phyloP scores from a whole-genome alignment of 2,113 vertebrate species.

The Kryptolebias marmoratus region DNA sequence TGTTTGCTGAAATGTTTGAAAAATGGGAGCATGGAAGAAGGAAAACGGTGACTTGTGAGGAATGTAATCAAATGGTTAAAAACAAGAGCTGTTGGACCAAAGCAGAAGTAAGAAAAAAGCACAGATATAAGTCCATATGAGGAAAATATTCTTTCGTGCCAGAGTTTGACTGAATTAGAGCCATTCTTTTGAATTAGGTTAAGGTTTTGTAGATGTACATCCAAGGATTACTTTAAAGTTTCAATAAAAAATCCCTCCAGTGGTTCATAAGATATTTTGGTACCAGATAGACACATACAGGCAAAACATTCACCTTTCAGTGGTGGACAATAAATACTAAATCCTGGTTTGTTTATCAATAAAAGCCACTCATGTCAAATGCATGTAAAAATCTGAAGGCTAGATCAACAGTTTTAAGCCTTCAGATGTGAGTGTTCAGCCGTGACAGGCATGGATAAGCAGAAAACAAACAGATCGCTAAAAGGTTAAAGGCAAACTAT shows the following conservation, averaged over 20 bases:
- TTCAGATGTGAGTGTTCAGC: slow-evolving; percentile 29
- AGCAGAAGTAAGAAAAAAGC: background rate
- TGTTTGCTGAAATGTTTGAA: background rate
- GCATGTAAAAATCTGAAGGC: slow-evolving; percentile 11
- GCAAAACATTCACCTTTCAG: too few relatives aligned
- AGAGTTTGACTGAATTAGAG: too few relatives aligned
- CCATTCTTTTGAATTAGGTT: too few relatives aligned
- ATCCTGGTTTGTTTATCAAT: background rate
- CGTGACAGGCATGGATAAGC: slow-evolving; percentile 72
- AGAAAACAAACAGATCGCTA: slow-evolving; percentile 68
- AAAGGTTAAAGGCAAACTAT: slow-evolving; percentile 66
- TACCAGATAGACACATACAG: too few relatives aligned
- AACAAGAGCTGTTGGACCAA: background rate
- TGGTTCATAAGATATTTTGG: too few relatives aligned
- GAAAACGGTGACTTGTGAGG: slow-evolving; percentile 10
- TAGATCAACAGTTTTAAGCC: slow-evolving; percentile 2
- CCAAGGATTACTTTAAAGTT: too few relatives aligned
- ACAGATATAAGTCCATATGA: background rate
- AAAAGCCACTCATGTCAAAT: background rate
- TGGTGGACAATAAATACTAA: too few relatives aligned
- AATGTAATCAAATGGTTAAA: slow-evolving; percentile 16
- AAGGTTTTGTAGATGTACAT: too few relatives aligned
- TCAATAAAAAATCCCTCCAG: too few relatives aligned
- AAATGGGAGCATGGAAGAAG: background rate
- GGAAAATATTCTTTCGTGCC: background rate